These are phyloP conservation scores for Scaptomyza tumidula DNA, from an alignment of 2,888 invertebrate genomes.

Conservation along the genomic window DNA sequence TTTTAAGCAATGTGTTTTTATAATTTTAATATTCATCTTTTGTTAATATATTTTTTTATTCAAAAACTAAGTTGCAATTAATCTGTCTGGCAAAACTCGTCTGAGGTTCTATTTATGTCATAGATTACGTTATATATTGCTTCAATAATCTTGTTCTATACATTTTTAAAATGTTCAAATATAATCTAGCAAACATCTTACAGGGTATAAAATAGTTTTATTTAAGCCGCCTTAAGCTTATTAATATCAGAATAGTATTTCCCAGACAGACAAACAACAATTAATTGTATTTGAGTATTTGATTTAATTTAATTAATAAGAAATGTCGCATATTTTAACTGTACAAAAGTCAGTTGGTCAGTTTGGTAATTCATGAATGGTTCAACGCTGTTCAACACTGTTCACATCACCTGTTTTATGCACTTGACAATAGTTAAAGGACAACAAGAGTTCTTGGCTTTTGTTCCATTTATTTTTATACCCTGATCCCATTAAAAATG, in stretches of 20 bases:
- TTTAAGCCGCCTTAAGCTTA: background rate
- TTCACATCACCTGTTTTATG: constrained; percentile 25
- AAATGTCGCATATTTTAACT: constrained; percentile 22
- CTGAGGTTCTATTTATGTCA: background rate
- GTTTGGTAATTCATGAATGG: constrained; percentile 6
- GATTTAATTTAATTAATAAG: constrained; percentile 5
- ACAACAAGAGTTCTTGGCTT: constrained; percentile 11
- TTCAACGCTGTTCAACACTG: constrained; percentile 2
- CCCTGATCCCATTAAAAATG: no score
- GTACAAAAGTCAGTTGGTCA: constrained; percentile 16
- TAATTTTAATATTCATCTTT: no score
- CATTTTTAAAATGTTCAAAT: background rate
- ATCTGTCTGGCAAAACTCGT: background rate
- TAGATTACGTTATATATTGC: background rate
- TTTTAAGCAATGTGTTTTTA: no score
- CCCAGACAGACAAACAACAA: constrained; percentile 9
- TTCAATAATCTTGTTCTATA: background rate
- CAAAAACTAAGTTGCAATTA: background rate
- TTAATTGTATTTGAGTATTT: background rate
- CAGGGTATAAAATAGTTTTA: constrained; percentile 1
- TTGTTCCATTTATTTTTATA: constrained; percentile 4
- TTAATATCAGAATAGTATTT: background rate
- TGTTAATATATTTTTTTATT: no score
- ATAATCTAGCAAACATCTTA: background rate
- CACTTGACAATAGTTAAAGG: constrained; percentile 25